A percentile compares a stretch with the other conserved stretches of the same genome.
Evolutionary conservation across 1,140 invertebrate genomes (phyloP).

Genomic region (Dendroctonus ponderosae): DNA sequence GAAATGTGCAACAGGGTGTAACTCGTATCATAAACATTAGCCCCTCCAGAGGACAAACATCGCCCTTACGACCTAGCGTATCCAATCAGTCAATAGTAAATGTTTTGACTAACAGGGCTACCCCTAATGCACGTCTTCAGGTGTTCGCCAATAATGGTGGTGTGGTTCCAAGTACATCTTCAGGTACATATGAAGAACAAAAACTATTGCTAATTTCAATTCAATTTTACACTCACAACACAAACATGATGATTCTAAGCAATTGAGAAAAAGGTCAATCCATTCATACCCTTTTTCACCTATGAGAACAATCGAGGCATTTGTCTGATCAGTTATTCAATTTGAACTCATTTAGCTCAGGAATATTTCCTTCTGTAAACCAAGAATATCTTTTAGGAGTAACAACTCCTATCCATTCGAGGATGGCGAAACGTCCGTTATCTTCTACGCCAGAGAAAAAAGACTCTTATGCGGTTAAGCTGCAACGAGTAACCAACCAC

Average conservation of each 20-base stretch:
- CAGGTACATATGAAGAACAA: background rate
- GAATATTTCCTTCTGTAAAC: too few species aligned
- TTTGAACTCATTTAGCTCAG: too few species aligned
- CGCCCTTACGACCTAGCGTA: constrained; percentile 44
- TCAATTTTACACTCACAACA: too few species aligned
- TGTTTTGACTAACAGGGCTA: constrained; percentile 43
- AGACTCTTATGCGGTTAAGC: constrained; percentile 45
- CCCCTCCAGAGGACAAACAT: constrained; percentile 42
- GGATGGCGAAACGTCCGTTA: constrained; percentile 40
- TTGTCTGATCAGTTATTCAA: too few species aligned
- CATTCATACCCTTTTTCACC: too few species aligned
- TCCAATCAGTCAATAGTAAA: constrained; percentile 50
- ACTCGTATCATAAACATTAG: constrained; percentile 49
- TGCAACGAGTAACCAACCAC: constrained; percentile 48
- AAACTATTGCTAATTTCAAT: too few species aligned
- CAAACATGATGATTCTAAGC: too few species aligned
- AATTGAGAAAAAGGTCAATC: too few species aligned
- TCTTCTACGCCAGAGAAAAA: constrained; percentile 46
- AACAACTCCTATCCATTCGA: constrained; percentile 46
- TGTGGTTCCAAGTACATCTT: constrained; percentile 2
- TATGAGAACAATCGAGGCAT: too few species aligned
- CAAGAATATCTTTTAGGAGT: constrained; percentile 10
- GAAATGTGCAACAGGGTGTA: constrained; percentile 40
- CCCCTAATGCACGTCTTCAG: constrained; percentile 43
- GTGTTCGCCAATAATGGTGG: constrained; percentile 39